Evolutionary conservation across 1,140 invertebrate genomes (phyloP).

Genomic region (Archegozetes longisetosus): DNA sequence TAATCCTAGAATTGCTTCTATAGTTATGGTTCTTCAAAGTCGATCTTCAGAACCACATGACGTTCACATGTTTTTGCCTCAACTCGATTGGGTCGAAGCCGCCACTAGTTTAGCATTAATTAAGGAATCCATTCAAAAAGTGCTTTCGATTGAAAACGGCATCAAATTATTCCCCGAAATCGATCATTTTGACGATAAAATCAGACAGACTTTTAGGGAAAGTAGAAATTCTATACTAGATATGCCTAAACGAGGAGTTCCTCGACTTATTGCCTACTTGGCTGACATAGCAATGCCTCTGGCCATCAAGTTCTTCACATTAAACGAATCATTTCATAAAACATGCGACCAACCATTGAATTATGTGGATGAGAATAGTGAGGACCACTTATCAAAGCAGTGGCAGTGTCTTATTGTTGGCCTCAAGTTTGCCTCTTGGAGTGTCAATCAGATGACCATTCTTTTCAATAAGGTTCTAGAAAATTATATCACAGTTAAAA

Average conservation of each 20-base stretch:
- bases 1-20: constrained; percentile 3
- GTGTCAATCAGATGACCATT: not conserved
- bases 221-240: not conserved
- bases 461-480: not conserved
- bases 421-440: constrained; percentile 2
- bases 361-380: no score
- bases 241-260: not conserved
- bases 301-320: not conserved
- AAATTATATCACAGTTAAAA: not conserved
- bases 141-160: constrained; percentile 1
- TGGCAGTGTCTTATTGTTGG: constrained; percentile 9
- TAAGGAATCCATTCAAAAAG: constrained; percentile 5
- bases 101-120: constrained; percentile 5
- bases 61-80: constrained; percentile 3
- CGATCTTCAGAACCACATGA: not conserved
- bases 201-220: not conserved
- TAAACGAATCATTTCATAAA: constrained; percentile 6
- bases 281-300: constrained; percentile 4
- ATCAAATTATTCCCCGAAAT: constrained; percentile 6
- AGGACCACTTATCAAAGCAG: no score
- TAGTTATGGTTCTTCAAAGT: constrained; percentile 3
- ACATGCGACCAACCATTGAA: not conserved
- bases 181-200: not conserved
- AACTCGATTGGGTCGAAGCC: constrained; percentile 13
- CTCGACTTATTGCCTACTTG: not conserved